Base-by-base conservation (phyloP, 2,113 vertebrate genomes). In the Chitala chitala region DNA sequence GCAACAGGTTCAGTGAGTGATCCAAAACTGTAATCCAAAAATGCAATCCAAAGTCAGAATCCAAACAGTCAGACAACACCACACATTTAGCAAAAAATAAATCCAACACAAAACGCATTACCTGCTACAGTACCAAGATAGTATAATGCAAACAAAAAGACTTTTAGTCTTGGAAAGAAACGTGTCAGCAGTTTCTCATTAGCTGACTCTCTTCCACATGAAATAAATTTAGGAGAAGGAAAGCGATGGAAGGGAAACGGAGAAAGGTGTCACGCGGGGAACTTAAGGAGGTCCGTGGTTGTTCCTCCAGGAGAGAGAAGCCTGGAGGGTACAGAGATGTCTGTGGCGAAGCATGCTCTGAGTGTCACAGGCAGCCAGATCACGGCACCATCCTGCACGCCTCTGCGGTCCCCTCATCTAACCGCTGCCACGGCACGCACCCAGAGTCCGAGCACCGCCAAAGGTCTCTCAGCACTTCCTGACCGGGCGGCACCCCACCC, bases 221-320 rank as follows among this genome's bases (percentile, higher is more conserved):
- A 20, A 50, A 69, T 26, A 48, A 15, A 50, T 48, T 69, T 15
- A 3, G 50, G 15, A 65, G 40, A 54, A 71, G n/a, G n/a, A n/a
- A 70, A 51, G 48, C 48, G 38, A 36, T n/a, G n/a, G n/a, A n/a
- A 42, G 53, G 22, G n/a, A 31, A 53, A 38, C 3, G 33, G 26
- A 40, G 6, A 71, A 71, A 71, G 7, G 44, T 20, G 53, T 38
- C 48, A 64, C 46, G 54, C 46, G 20, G 48, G 15, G 13, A 29
- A 10, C 59, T 59, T 74, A 53, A 53, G 58, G 17, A 38, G 58
- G 31, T n/a, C 55, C 46, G 31, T 50, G 22, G 53, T 13, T 31
- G 46, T 73, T 61, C 53, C 61, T 31, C 63, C 71, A 61, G 56
- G 55, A 61, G 26, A 12, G 72, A 48, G 26, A 63, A 58, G 64